These are phyloP conservation scores for Dyspetes luteomarginatus DNA, from an alignment of 2,888 invertebrate genomes.

Conservation along the genomic window DNA sequence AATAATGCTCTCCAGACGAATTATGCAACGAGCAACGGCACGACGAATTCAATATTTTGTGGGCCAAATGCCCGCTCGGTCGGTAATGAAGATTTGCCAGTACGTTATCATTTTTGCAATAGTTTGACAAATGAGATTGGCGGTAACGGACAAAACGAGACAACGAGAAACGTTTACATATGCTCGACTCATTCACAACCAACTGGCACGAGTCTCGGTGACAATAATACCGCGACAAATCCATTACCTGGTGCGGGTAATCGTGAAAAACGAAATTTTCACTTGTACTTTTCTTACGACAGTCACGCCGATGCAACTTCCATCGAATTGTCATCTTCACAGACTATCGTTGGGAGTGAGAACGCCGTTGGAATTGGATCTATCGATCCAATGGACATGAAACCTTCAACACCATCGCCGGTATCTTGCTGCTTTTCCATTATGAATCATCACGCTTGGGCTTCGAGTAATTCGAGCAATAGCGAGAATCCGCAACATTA, in stretches of 20 bases:
- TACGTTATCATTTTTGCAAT: conserved; percentile 76
- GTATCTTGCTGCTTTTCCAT: conserved; percentile 81
- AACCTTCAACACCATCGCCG: conserved; percentile 80
- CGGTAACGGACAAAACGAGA: conserved; percentile 40
- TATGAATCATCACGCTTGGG: conserved; percentile 69
- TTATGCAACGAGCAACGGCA: conserved; percentile 27
- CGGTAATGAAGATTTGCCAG: conserved; percentile 50
- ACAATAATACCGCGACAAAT: background rate
- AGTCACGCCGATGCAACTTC: conserved; percentile 76
- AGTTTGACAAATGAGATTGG: conserved; percentile 51
- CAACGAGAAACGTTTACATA: conserved; percentile 72
- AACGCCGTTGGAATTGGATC: conserved; percentile 33
- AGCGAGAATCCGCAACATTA: conserved; percentile 42
- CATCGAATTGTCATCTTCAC: conserved; percentile 77
- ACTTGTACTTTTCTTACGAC: conserved; percentile 79
- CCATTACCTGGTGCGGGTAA: conserved; percentile 17
- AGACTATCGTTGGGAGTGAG: conserved; percentile 61
- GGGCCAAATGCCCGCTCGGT: conserved; percentile 22
- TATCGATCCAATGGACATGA: conserved; percentile 70
- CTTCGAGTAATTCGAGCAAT: conserved; percentile 50
- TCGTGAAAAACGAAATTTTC: conserved; percentile 75
- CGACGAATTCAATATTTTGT: conserved; percentile 46
- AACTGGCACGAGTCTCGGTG: conserved; percentile 27
- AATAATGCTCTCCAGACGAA: conserved; percentile 54
- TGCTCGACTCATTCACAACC: conserved; percentile 73